Percentiles rank a stretch among this genome's conserved stretches.
Evolutionary conservation across 2,888 invertebrate genomes (phyloP).

Genomic region (Aporophyla nigra): DNA sequence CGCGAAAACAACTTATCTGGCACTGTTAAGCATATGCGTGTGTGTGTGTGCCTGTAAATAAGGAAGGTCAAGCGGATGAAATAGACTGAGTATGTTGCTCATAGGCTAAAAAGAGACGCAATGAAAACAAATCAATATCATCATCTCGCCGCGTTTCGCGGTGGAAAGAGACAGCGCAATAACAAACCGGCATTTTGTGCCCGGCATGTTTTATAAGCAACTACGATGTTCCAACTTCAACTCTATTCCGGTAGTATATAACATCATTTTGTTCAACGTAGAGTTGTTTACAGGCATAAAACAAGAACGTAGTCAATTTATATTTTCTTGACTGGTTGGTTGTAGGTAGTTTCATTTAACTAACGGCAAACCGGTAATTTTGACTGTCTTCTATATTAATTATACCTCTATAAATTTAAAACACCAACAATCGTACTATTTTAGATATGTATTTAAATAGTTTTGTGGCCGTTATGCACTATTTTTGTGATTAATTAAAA

Average conservation of each 20-base stretch:
- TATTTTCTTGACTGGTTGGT: conserved; percentile 55
- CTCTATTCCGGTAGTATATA: conserved; percentile 72
- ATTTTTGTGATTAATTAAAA: neutral
- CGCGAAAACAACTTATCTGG: conserved; percentile 88
- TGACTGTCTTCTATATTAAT: conserved; percentile 6
- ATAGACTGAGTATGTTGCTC: conserved; percentile 80
- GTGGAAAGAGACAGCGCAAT: conserved; percentile 88
- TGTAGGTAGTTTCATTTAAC: conserved; percentile 46
- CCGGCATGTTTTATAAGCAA: conserved; percentile 78
- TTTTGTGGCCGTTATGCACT: neutral
- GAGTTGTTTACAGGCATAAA: conserved; percentile 75
- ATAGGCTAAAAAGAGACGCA: conserved; percentile 87
- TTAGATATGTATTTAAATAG: conserved; percentile 4
- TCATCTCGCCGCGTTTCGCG: conserved; percentile 85
- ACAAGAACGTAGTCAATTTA: conserved; percentile 66
- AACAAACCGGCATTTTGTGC: conserved; percentile 90
- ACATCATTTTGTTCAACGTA: conserved; percentile 65
- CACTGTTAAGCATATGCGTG: conserved; percentile 70
- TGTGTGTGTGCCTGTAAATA: conserved; percentile 84
- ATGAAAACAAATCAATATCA: conserved; percentile 91
- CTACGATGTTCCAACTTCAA: conserved; percentile 71
- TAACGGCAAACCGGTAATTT: conserved; percentile 43
- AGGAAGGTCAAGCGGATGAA: conserved; percentile 87
- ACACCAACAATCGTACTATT: neutral
- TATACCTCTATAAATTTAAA: conserved; percentile 15